A percentile compares a stretch with the other conserved stretches of the same genome.
Evolutionary conservation across 92 coral and sea anemone genomes (phyloP).

Genomic region (Epizoanthus rinbou): DNA sequence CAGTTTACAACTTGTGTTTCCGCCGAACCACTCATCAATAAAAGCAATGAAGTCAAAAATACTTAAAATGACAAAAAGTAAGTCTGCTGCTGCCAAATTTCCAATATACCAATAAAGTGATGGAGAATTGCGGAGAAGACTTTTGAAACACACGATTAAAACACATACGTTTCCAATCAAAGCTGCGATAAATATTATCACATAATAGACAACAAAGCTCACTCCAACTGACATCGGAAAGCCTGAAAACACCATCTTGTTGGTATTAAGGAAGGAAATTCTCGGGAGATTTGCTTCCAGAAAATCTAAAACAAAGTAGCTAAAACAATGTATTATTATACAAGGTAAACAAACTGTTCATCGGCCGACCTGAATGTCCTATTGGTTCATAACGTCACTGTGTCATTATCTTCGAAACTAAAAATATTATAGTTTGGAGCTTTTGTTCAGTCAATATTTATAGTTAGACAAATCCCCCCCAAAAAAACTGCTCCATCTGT

Average conservation of each 20-base stretch:
- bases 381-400: no score
- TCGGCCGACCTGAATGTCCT: no score
- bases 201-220: not conserved
- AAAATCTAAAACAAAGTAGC: no score
- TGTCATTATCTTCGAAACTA: no score
- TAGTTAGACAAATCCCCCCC: no score
- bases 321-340: no score
- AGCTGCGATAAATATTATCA: not conserved
- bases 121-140: not conserved
- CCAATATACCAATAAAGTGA: not conserved
- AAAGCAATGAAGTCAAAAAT: conserved; percentile 13
- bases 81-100: conserved; percentile 9
- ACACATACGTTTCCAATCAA: conserved; percentile 6
- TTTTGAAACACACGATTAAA: not conserved
- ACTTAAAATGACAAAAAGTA: not conserved
- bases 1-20: conserved; percentile 4
- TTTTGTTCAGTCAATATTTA: no score
- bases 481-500: no score
- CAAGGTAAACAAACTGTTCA: no score
- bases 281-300: no score
- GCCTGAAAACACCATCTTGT: not conserved
- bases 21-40: not conserved
- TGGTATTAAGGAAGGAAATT: not conserved
- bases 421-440: no score
- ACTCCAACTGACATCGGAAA: not conserved